Percentiles rank a stretch among this genome's conserved stretches.
phyloP scores from a whole-genome alignment of 2,797 vertebrate species.

The Erpetoichthys calabaricus region DNA sequence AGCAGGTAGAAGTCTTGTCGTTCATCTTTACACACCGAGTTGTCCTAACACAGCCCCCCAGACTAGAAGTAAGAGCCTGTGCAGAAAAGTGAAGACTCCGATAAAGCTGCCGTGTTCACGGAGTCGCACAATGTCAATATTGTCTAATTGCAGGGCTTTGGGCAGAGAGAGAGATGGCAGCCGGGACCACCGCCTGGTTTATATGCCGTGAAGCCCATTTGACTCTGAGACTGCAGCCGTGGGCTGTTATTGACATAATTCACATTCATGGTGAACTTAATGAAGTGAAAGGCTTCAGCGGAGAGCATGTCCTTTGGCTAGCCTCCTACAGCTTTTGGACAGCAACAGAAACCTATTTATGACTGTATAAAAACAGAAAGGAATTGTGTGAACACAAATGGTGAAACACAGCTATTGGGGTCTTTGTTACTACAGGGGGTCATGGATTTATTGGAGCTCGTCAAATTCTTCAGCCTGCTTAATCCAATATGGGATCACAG shows the following conservation, averaged over 20 bases:
- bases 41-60: conserved; percentile 21
- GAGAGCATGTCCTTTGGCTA: conserved; percentile 1
- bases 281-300: conserved; percentile 15
- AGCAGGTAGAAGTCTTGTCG: conserved; percentile 30
- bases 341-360: conserved; percentile 5
- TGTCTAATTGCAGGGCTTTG: conserved; percentile 23
- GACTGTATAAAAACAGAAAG: neutral
- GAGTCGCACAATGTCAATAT: conserved; percentile 25
- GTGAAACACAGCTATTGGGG: neutral
- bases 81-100: conserved; percentile 25
- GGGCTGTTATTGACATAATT: conserved; percentile 33
- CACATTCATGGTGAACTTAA: conserved; percentile 18
- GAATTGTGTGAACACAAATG: neutral
- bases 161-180: conserved; percentile 28
- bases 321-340: conserved; percentile 1
- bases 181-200: conserved; percentile 63
- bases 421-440: no score
- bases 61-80: conserved; percentile 7
- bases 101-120: conserved; percentile 32
- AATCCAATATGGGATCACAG: no score
- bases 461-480: no score
- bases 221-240: conserved; percentile 33
- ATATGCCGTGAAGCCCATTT: conserved; percentile 54
- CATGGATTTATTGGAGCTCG: no score
- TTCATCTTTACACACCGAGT: conserved; percentile 43